Percentiles rank a stretch among this genome's conserved stretches.
Evolutionary conservation across 2,888 invertebrate species (phyloP).

Genomic region (Lasioglossum vierecki): DNA sequence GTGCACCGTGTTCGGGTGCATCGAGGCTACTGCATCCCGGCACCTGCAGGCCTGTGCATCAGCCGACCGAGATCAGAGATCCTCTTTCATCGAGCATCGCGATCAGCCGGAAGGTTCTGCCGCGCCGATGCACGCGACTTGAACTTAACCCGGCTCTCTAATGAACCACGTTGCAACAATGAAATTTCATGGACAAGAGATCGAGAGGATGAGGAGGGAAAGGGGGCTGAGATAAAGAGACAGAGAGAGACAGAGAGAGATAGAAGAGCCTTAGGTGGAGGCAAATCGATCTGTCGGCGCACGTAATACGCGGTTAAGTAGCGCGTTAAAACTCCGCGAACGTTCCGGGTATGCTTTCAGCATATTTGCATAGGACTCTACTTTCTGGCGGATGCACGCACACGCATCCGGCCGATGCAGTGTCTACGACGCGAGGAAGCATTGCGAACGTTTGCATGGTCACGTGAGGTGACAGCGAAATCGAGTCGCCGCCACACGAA

Average conservation of each 20-base stretch:
- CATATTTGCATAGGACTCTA: conserved; percentile 71
- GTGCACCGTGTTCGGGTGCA: neutral
- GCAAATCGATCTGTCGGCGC: conserved; percentile 69
- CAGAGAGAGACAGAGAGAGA: conserved; percentile 19
- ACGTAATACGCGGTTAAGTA: conserved; percentile 70
- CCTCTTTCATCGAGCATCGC: neutral
- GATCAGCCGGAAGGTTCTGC: neutral
- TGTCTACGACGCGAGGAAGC: conserved; percentile 38
- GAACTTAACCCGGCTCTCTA: conserved; percentile 22
- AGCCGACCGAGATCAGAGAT: neutral
- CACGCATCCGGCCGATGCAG: conserved; percentile 9
- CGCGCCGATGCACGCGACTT: conserved; percentile 5
- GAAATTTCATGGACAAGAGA: conserved; percentile 61
- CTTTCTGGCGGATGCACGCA: conserved; percentile 54
- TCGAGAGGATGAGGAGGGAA: conserved; percentile 3
- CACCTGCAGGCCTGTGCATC: neutral
- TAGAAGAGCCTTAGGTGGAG: conserved; percentile 44
- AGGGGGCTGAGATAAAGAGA: conserved; percentile 6
- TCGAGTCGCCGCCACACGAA: conserved; percentile 13
- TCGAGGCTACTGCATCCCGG: neutral
- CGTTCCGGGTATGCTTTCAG: conserved; percentile 69
- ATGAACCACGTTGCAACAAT: conserved; percentile 63
- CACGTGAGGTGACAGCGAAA: conserved; percentile 51
- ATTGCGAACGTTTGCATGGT: conserved; percentile 42
- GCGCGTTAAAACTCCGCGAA: conserved; percentile 70